Percentiles rank a stretch among this genome's conserved stretches.
Evolutionary conservation across 2,113 vertebrate species (phyloP).

Genomic region (Gasterosteus nipponicus): DNA sequence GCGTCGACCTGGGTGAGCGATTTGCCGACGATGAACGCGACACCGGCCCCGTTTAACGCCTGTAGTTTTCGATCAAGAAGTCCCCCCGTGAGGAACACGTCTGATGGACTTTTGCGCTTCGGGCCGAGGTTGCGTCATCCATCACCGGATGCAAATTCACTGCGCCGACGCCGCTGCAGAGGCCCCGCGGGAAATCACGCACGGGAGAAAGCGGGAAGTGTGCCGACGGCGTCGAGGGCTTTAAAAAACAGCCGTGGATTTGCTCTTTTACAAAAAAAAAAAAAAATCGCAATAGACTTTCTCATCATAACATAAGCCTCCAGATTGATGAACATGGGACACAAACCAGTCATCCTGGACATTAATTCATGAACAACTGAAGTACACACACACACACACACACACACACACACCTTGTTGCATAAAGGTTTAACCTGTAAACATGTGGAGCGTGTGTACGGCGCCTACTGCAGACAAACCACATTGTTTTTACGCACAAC

Average conservation of each 20-base stretch:
- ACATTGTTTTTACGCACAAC: neutral
- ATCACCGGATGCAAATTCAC: neutral
- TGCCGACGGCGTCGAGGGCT: neutral
- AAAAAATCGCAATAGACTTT: neutral
- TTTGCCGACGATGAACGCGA: neutral
- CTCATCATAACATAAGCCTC: neutral
- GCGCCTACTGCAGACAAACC: conserved; percentile 23
- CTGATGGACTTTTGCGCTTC: conserved; percentile 4
- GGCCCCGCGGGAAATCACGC: neutral
- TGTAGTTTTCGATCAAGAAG: neutral
- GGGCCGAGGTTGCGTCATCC: neutral
- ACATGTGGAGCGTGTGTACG: neutral
- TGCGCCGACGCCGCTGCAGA: no score
- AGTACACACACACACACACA: no score
- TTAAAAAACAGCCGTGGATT: neutral
- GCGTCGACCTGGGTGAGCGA: neutral
- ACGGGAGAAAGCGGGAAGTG: neutral
- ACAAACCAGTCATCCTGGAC: neutral
- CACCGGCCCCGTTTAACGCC: neutral
- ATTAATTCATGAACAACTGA: neutral
- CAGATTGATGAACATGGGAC: neutral
- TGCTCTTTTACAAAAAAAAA: neutral
- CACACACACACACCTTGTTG: no score
- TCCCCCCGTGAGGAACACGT: neutral
- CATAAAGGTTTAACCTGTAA: neutral